Percentiles rank a stretch among this genome's conserved stretches.
phyloP scores from a whole-genome alignment of 2,113 vertebrate genomes.

The Macaca nemestrina region DNA sequence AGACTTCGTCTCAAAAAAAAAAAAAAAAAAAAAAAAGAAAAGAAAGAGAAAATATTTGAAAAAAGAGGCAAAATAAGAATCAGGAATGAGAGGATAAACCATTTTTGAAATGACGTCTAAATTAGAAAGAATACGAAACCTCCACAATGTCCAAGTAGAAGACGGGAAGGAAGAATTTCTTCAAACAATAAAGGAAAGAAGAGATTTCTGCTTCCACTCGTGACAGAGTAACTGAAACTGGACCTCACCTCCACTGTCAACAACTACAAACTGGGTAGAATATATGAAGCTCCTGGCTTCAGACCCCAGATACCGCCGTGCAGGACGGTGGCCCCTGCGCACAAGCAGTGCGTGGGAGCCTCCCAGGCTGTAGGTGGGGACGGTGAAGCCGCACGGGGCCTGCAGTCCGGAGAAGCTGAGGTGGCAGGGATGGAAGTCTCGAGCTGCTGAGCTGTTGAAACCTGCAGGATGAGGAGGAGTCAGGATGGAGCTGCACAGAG shows the following conservation, averaged over 20 bases:
- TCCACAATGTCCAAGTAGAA: fast-evolving
- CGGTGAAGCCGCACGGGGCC: too few species aligned
- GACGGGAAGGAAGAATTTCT: neutral
- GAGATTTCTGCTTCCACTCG: too few species aligned
- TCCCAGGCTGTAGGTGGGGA: too few species aligned
- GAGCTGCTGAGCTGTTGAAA: too few species aligned
- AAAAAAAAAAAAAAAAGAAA: too few species aligned
- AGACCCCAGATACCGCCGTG: neutral
- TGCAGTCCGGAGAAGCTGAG: too few species aligned
- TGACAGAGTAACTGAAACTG: neutral
- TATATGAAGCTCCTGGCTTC: neutral
- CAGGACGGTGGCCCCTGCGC: too few species aligned
- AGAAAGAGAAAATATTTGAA: neutral
- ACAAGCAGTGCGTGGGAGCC: too few species aligned
- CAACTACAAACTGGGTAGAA: too few species aligned
- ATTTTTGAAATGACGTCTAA: too few species aligned
- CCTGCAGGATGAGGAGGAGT: neutral
- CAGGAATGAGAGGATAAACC: neutral
- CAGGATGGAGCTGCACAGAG: neutral
- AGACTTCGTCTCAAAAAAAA: neutral
- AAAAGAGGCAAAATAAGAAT: neutral
- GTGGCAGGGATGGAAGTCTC: too few species aligned
- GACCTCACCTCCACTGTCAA: neutral
- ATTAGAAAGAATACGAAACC: neutral
- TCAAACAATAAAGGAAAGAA: too few species aligned